These are phyloP conservation scores for Callyntrura sp. DNA, from an alignment of 2,888 invertebrate species.

Conservation along the genomic window DNA sequence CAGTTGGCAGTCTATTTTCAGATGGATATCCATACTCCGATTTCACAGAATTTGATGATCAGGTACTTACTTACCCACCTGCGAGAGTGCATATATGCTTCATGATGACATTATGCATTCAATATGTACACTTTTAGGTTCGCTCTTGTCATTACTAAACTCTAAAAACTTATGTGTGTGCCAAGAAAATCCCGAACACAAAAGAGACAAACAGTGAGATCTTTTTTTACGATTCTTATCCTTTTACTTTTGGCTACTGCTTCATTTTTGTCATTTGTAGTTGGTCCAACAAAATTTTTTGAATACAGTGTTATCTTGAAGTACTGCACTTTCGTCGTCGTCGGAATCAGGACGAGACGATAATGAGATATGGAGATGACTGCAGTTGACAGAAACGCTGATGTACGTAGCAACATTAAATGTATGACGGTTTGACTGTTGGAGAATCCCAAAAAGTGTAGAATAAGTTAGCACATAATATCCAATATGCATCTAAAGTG, in stretches of 20 bases:
- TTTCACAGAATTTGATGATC: conserved; percentile 19
- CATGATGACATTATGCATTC: not conserved
- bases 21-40: conserved; percentile 37
- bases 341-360: conserved; percentile 45
- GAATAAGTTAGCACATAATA: conserved; percentile 22
- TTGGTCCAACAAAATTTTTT: not conserved
- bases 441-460: conserved; percentile 30
- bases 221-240: conserved; percentile 28
- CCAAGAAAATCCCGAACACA: conserved; percentile 48
- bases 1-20: conserved; percentile 55
- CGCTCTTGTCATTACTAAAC: not conserved
- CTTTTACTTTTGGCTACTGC: conserved; percentile 48
- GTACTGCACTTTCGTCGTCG: not conserved
- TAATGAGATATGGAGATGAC: conserved; percentile 5
- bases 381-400: not conserved
- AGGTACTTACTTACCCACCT: not conserved
- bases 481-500: not conserved
- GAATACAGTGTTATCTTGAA: conserved; percentile 2
- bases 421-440: not conserved
- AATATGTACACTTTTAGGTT: not conserved
- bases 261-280: not conserved
- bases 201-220: not conserved
- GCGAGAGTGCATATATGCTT: not conserved
- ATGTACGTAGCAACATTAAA: no score
- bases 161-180: conserved; percentile 22